A percentile compares a stretch with the other conserved stretches of the same genome.
phyloP scores from a whole-genome alignment of 2,113 vertebrate genomes.

The Lycocorax pyrrhopterus region DNA sequence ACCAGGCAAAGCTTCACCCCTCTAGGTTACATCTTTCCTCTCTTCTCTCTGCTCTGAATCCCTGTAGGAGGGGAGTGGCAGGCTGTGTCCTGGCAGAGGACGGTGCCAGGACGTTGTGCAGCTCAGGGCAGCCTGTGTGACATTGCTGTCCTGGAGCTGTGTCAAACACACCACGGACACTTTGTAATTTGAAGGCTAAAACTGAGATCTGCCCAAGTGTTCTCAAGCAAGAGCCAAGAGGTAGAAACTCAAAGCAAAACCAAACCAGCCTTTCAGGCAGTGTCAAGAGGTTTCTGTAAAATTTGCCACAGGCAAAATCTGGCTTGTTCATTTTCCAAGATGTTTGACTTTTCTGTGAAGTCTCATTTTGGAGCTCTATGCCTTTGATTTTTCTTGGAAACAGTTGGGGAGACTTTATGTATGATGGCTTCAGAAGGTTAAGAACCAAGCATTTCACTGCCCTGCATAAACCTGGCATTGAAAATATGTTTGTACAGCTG shows the following conservation, averaged over 20 bases:
- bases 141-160: not conserved
- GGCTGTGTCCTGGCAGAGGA: not conserved
- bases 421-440: not conserved
- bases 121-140: not conserved
- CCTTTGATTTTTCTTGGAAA: not conserved
- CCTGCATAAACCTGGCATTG: conserved; percentile 34
- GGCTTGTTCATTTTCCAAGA: not conserved
- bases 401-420: not conserved
- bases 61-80: not conserved
- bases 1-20: not conserved
- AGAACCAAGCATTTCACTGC: not conserved
- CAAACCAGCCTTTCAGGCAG: not conserved
- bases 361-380: not conserved
- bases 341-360: not conserved
- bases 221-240: conserved; percentile 24
- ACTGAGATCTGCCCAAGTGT: conserved; percentile 38
- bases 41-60: not conserved
- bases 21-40: not conserved
- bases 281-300: conserved; percentile 16
- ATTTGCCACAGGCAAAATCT: not conserved
- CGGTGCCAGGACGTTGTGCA: not conserved
- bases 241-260: conserved; percentile 7
- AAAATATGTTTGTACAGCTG: conserved; percentile 48
- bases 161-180: conserved; percentile 23
- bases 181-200: conserved; percentile 69